phyloP scores from a whole-genome alignment of 2,888 invertebrate species.

The Scrobipalpa atriplicella region DNA sequence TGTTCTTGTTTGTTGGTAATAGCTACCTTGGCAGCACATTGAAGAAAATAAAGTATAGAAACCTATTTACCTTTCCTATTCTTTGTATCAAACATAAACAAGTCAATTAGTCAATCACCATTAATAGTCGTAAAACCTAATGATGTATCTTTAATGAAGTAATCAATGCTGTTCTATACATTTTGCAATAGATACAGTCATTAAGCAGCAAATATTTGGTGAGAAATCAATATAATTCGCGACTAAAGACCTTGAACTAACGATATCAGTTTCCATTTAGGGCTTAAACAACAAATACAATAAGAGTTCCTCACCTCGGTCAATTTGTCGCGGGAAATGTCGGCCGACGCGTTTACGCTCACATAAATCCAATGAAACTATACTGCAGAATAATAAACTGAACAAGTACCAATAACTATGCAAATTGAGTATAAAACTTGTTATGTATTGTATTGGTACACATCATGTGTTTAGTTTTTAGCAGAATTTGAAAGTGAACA shows the following conservation, averaged over 20 bases:
- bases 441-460: not conserved
- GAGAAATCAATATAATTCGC: not conserved
- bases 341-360: slow-evolving; percentile 59
- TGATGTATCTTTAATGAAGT: no score
- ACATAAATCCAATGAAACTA: slow-evolving; percentile 52
- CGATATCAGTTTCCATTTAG: not conserved
- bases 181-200: slow-evolving; percentile 5
- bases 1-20: no score
- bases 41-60: no score
- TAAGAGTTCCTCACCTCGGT: slow-evolving; percentile 35
- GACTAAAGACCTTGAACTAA: not conserved
- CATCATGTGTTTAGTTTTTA: not conserved
- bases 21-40: no score
- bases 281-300: not conserved
- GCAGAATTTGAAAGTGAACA: not conserved
- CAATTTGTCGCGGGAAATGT: slow-evolving; percentile 61
- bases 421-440: not conserved
- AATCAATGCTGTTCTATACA: not conserved
- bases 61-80: no score
- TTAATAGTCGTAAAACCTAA: no score
- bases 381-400: not conserved
- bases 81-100: no score
- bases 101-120: no score
- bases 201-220: not conserved
- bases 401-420: not conserved